Conservation (phyloP, 2,797 vertebrate genomes). For the Euthynnus affinis region DNA sequence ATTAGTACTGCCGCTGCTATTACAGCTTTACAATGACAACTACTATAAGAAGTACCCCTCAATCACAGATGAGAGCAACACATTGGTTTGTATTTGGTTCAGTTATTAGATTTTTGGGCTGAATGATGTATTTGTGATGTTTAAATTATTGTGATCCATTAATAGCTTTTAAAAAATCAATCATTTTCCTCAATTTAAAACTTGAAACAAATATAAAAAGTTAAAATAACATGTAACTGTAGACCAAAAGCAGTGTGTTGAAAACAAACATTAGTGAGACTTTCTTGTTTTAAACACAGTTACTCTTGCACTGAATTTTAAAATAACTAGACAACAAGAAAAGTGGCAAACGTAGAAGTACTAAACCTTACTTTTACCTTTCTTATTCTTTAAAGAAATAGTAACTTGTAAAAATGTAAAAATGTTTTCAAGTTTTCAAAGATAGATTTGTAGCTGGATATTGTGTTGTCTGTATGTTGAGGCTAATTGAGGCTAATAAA, state of each 20-base stretch:
- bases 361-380: too few relatives aligned
- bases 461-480: not conserved
- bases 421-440: too few relatives aligned
- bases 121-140: not conserved
- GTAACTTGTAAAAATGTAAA: too few relatives aligned
- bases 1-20: not conserved
- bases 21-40: not conserved
- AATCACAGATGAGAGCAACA: not conserved
- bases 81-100: not conserved
- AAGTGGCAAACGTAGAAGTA: too few relatives aligned
- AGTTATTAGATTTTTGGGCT: not conserved
- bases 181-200: too few relatives aligned
- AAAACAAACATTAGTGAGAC: not conserved
- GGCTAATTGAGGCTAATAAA: not conserved
- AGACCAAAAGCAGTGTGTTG: slow-evolving; percentile 8
- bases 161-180: not conserved
- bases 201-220: not conserved
- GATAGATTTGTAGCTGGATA: not conserved
- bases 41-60: too few relatives aligned
- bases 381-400: too few relatives aligned
- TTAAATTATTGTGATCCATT: not conserved
- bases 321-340: too few relatives aligned
- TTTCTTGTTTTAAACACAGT: too few relatives aligned
- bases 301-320: too few relatives aligned
- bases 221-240: not conserved